phyloP scores from a whole-genome alignment of 1,140 invertebrate species.

The Drosophila mauritiana region DNA sequence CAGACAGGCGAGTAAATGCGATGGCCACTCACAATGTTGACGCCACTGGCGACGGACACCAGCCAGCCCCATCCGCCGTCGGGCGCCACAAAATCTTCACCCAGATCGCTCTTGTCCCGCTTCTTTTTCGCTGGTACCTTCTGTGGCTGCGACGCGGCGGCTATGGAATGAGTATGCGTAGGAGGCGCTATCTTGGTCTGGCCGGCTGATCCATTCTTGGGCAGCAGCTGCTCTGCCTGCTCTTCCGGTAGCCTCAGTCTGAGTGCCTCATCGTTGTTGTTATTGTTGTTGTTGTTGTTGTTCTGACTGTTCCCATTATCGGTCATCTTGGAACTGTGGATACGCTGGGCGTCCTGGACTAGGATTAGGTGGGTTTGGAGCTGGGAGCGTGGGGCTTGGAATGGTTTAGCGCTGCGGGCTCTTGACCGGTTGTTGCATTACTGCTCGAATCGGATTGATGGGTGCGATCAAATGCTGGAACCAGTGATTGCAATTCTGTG shows the following conservation, averaged over 20 bases:
- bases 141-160: slow-evolving; percentile 14
- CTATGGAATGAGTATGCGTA: neutral
- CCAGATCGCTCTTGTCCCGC: slow-evolving; percentile 81
- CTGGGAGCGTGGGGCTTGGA: neutral
- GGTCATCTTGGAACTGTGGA: slow-evolving; percentile 57
- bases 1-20: no score
- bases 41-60: slow-evolving; percentile 78
- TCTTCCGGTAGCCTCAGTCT: slow-evolving; percentile 50
- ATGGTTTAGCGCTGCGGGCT: slow-evolving; percentile 11
- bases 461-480: neutral
- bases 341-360: neutral
- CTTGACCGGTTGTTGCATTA: slow-evolving; percentile 13
- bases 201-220: slow-evolving; percentile 41
- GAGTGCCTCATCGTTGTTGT: slow-evolving; percentile 29
- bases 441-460: slow-evolving; percentile 1
- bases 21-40: slow-evolving; percentile 69
- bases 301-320: slow-evolving; percentile 46
- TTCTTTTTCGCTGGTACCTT: slow-evolving; percentile 52
- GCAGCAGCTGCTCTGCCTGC: slow-evolving; percentile 25
- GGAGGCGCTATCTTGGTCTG: slow-evolving; percentile 7
- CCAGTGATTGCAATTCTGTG: slow-evolving; percentile 10
- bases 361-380: neutral
- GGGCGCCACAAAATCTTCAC: slow-evolving; percentile 80
- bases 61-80: slow-evolving; percentile 84
- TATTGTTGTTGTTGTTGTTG: slow-evolving; percentile 35